phyloP scores from a whole-genome alignment of 2,113 vertebrate species.

The Chelonoidis abingdonii region DNA sequence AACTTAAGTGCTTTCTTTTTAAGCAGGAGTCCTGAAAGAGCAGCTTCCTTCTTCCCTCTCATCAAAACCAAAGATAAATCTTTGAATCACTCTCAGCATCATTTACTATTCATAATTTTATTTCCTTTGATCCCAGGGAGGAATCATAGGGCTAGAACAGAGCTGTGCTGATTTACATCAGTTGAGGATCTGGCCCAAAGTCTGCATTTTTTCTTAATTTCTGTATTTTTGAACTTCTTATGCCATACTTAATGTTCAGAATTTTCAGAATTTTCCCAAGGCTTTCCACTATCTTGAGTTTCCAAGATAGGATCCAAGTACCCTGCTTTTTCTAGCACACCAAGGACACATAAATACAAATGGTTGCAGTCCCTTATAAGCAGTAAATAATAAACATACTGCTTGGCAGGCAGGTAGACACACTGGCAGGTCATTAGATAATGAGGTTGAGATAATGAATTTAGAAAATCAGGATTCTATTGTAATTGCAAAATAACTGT shows the following conservation, averaged over 20 bases:
- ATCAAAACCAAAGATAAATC: background rate
- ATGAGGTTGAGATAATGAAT: background rate
- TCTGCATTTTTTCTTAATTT: background rate
- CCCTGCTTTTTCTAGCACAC: background rate
- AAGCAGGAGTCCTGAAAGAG: background rate
- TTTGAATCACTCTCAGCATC: background rate
- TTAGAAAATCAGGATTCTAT: background rate
- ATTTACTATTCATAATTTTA: background rate
- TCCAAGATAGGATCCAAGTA: background rate
- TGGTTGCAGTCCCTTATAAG: background rate
- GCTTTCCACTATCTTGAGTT: background rate
- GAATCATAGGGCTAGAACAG: background rate
- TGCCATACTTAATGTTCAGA: background rate
- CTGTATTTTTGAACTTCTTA: background rate
- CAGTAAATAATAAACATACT: background rate
- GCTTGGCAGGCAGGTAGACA: background rate
- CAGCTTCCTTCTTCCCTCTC: background rate
- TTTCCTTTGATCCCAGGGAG: background rate
- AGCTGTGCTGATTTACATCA: background rate
- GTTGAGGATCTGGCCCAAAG: background rate
- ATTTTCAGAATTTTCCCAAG: background rate
- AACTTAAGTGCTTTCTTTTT: background rate
- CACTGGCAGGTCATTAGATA: background rate
- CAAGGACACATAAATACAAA: background rate
- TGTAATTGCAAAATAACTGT: background rate